These are phyloP conservation scores for Phoebastria nigripes DNA, from an alignment of 2,797 vertebrate genomes.

Conservation along the genomic window DNA sequence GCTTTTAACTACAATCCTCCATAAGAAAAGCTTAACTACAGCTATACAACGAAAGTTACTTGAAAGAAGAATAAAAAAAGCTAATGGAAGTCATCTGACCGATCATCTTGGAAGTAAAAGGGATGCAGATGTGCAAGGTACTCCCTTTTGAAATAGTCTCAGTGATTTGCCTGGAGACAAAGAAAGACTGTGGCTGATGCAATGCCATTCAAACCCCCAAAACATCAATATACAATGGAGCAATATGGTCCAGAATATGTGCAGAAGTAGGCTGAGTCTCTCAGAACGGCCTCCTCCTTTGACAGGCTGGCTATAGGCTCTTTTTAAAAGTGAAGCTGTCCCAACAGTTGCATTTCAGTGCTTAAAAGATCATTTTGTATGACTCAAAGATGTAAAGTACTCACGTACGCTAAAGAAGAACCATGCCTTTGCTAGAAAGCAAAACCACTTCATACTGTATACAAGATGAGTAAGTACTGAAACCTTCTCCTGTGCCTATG, in stretches of 20 bases:
- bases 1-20: background rate
- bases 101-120: background rate
- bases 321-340: background rate
- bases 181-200: background rate
- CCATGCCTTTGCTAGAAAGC: background rate
- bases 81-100: background rate
- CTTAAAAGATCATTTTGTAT: background rate
- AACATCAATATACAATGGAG: accelerated
- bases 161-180: background rate
- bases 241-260: background rate
- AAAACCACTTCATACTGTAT: background rate
- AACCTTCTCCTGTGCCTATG: background rate
- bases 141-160: background rate
- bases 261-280: background rate
- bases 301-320: background rate
- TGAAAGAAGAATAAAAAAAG: background rate
- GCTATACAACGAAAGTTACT: background rate
- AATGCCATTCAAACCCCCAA: background rate
- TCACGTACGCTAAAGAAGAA: background rate
- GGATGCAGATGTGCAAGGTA: background rate
- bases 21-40: background rate
- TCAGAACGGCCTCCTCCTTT: background rate
- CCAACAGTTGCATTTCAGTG: background rate
- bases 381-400: background rate
- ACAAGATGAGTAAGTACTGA: background rate